Evolutionary conservation across 1,140 invertebrate species (phyloP).

Genomic region (Frieseomelitta varia): DNA sequence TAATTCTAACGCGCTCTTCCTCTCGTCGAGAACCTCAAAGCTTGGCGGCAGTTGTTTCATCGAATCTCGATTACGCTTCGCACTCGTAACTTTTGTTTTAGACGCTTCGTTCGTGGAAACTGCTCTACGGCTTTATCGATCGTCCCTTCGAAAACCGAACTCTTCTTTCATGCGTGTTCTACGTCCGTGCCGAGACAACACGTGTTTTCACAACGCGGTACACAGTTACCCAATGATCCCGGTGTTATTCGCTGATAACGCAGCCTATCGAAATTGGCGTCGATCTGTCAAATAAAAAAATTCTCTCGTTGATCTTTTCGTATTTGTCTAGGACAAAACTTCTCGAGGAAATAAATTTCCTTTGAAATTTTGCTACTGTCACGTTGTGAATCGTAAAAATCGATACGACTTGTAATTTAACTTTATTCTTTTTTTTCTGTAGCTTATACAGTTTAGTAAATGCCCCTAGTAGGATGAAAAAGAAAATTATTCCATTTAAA

Average conservation of each 20-base stretch:
- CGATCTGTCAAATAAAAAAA: no score
- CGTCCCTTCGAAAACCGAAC: conserved; percentile 14
- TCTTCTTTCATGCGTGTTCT: neutral
- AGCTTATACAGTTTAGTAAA: no score
- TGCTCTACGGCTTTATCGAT: conserved; percentile 34
- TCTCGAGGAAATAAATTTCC: no score
- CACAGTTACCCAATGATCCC: neutral
- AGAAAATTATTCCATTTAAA: no score
- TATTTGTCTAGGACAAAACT: no score
- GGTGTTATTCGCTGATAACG: neutral
- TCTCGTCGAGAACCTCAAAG: neutral
- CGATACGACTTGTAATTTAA: no score
- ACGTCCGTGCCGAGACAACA: conserved; percentile 9
- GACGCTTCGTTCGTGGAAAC: neutral
- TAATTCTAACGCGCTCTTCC: neutral
- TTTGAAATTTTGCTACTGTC: no score
- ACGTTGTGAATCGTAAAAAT: no score
- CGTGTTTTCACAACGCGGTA: conserved; percentile 27
- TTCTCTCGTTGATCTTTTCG: no score
- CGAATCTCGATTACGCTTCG: neutral
- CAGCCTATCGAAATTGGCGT: no score
- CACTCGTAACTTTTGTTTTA: conserved; percentile 9
- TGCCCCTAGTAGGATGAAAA: no score
- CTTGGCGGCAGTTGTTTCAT: neutral
- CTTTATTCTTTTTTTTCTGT: no score